Evolutionary conservation across 1,140 invertebrate genomes (phyloP).

Genomic region (Papilio polytes): DNA sequence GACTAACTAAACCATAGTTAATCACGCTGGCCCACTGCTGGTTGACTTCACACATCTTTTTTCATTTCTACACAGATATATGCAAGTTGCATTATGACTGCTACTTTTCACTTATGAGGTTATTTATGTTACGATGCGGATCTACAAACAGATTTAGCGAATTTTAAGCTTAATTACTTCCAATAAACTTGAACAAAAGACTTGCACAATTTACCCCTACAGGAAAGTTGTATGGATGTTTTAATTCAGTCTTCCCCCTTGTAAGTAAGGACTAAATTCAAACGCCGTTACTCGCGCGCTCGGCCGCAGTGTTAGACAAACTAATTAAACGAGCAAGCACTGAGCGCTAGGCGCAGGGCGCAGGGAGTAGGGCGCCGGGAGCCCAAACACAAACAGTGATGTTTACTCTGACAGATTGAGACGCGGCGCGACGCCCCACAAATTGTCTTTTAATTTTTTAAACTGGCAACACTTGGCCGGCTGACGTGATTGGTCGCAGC

Average conservation of each 20-base stretch:
- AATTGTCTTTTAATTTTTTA: constrained; percentile 80
- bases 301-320: constrained; percentile 51
- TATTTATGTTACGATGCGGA: not conserved
- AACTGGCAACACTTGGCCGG: constrained; percentile 66
- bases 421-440: constrained; percentile 59
- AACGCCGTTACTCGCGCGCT: constrained; percentile 23
- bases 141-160: not conserved
- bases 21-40: too few relatives aligned
- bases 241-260: not conserved
- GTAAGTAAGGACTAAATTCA: not conserved
- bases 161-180: not conserved
- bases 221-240: not conserved
- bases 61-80: too few relatives aligned
- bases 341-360: constrained; percentile 37
- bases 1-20: too few relatives aligned
- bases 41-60: too few relatives aligned
- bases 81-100: not conserved
- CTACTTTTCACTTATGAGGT: not conserved
- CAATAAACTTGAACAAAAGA: not conserved
- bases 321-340: constrained; percentile 63
- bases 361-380: constrained; percentile 37
- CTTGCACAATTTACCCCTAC: not conserved
- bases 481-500: constrained; percentile 50
- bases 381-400: constrained; percentile 64
- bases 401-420: constrained; percentile 72